Base-by-base conservation (phyloP, 2,113 vertebrate species). In the Leptobrachium ailaonicum region DNA sequence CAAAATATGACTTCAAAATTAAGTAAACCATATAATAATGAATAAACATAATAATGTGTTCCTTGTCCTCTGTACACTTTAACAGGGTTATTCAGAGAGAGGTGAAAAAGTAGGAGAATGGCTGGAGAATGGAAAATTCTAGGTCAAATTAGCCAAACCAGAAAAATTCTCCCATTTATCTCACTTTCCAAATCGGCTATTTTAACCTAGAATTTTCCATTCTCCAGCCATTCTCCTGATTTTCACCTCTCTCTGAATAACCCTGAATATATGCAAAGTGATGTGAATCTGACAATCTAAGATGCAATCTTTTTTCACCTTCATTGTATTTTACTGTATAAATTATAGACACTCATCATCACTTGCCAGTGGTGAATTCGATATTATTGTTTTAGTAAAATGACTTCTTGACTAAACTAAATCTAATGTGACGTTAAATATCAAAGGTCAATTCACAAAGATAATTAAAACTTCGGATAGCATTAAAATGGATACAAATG, bases 401-500 rank as follows among this genome's bases (percentile, higher is more conserved):
- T 66, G 44, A 64, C 14, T 71, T 78, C 43, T 20, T 42, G 41
- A 41, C 45, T 5, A 66, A 78, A 5, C 54, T 20, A 79, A 79
- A 79, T 79, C 6, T 41, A 79, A 72, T 54, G 60, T 79, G 69
- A 79, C 77, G 72, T 79, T 66, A 64, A 32, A 32, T 45, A 72
- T 62, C 63, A 79, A 79, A 73, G 58, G 69, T 79, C 69, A 72
- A 6, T 79, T 50, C 40, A 54, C 11, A 79, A 66, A 79, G 53
- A 64, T 79, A 79, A 79, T 72, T 79, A 79, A 64, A 72, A 79
- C 32, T 79, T 79, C 77, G 72, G 60, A 72, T 54, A 72, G 12
- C 45, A 72, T 79, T 72, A 79, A 64, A 72, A 53, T 54, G 58
- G 14, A 7, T 45, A 42, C 32, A 54, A 79, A 79, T 79, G 41